Evolutionary conservation across 2,113 vertebrate genomes (phyloP), one percentile per base, ranked within the genome.

Genomic region (Zosterops japonicus): DNA sequence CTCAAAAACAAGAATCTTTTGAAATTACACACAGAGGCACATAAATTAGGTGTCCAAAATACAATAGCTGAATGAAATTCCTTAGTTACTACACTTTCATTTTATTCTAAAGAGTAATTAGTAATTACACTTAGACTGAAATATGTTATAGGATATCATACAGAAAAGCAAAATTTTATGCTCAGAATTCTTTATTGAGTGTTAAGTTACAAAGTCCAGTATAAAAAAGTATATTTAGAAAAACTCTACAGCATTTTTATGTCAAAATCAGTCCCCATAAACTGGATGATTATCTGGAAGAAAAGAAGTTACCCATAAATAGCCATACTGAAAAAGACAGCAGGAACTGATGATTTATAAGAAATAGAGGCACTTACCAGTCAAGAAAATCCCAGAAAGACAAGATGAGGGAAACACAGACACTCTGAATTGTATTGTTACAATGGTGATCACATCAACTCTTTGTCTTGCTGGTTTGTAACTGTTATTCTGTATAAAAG

Each of bases 281-380:
- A 86, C 35, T 36, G 75, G 60, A 74, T 1, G 0, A 61, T 39
- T 91, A 20, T 68, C 41, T 89, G 60, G 72, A 75, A 81, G 67
- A 93, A 94, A 84, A 86, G 2, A 90, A 84, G 56, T 82, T 82
- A 89, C 75, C 68, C 80, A 68, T 70, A 78, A 49, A 60, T 67
- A 95, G 41, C 31, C 31, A 14, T 70, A 50, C 31, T 41, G 35
- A 78, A 71, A 92, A 86, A 94, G 83, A 75, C 83, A 87, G 65
- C 21, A 72, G 69, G 65, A 93, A 76, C 39, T 65, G 86, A 52
- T 72, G 70, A 85, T 96, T 94, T 96, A 57, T 84, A 72, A 87
- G 41, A 76, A 94, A 87, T 61, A 90, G 80, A 28, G 50, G n/a
- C 2, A 9, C 28, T 92, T 94, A 71, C 49, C 67, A 91, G 53